Base-by-base conservation (phyloP, 2,888 invertebrate species). In the Drosophila melanosoma region DNA sequence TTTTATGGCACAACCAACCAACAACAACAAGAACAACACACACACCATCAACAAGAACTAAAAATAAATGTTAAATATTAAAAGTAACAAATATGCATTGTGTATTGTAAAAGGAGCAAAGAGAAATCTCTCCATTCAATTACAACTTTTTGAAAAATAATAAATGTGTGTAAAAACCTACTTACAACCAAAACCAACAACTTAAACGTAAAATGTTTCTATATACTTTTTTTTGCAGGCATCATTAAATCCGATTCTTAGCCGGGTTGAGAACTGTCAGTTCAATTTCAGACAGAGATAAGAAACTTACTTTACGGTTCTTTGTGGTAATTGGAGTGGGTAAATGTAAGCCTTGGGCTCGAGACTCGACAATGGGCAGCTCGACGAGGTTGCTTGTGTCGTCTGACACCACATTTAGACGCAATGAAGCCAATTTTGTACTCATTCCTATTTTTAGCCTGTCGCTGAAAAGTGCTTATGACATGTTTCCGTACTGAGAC, bases 241-340 rank as follows among this genome's bases (percentile, higher is more conserved):
- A 87, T 91, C 90, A 90, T 91, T 89, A 90, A 87, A 83, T 84
- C 72, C 76, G 73, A 84, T 79, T 81, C 78, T 86, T 85, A 66
- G 87, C 79, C 82, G 75, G 74, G 75, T 76, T 73, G 70, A 62
- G 72, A 84, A 86, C 80, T 90, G 88, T 89, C 90, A 84, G 83
- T 86, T 71, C 77, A 81, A 82, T 81, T 80, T 86, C 64, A 60
- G 71, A n/a, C 20, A 69, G 83, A 85, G 83, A 85, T 82, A 89
- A 73, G 68, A 62, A 74, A 75, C 57, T 65, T 67, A 20, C 38
- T 58, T 62, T 49, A 40, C 60, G 49, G 5, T 17, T 26, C 10
- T 17, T 51, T 6, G n/a, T 32, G 29, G 29, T 10, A 5, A 26
- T 5, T 32, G 26, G 40, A n/a, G 32, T 32, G 51, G 32, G 17